phyloP scores from a whole-genome alignment of 2,797 vertebrate species.

The Hapalemur alaotrensis region DNA sequence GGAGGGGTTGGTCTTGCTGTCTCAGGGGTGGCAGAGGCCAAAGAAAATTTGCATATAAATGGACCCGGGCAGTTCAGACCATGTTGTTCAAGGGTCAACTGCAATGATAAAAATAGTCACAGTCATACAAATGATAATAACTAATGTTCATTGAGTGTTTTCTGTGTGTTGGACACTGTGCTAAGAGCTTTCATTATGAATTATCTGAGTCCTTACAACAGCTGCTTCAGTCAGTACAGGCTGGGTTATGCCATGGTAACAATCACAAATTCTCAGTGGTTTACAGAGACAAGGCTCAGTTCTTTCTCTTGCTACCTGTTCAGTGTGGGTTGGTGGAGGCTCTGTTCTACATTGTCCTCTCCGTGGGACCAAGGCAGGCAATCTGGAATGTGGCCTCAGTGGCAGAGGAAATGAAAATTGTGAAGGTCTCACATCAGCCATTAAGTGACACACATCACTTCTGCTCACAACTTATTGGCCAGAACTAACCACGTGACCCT shows the following conservation, averaged over 20 bases:
- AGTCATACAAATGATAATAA: not conserved
- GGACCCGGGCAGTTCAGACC: not conserved
- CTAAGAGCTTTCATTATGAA: not conserved
- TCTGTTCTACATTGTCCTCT: not conserved
- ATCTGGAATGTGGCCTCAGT: not conserved
- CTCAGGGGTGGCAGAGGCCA: not conserved
- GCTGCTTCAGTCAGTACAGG: not conserved
- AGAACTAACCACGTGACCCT: not conserved
- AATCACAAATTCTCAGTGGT: not conserved
- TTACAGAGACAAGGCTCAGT: not conserved
- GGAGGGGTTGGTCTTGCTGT: not conserved
- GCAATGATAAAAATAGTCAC: not conserved
- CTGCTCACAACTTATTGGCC: not conserved
- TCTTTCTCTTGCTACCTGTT: not conserved
- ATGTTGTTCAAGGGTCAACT: not conserved
- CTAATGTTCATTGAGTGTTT: not conserved
- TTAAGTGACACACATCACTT: not conserved
- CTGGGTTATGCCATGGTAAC: not conserved
- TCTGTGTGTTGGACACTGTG: not conserved
- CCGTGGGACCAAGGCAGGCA: not conserved
- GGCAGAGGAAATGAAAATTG: not conserved
- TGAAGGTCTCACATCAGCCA: not conserved
- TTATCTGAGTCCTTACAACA: not conserved
- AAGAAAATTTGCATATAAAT: not conserved
- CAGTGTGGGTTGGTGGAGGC: not conserved